Base-by-base conservation (phyloP, 2,888 invertebrate genomes). In the Nomada fucata region DNA sequence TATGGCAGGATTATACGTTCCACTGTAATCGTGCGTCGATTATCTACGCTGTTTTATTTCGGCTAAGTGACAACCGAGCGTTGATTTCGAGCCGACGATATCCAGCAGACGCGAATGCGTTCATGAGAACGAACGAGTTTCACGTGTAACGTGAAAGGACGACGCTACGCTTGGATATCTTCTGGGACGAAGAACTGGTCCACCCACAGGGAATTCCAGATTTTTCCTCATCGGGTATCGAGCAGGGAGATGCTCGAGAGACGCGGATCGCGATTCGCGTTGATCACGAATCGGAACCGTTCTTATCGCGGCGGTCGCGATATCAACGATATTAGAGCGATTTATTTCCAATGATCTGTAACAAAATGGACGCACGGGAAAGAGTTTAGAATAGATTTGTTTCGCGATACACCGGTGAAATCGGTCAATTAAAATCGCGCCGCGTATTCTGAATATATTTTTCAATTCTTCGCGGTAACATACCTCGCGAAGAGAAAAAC, bases 141-240 rank as follows among this genome's bases (percentile, higher is more conserved):
- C 63, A 71, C 69, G 67, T 55, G 50, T 61, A 52, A 76, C 81
- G 84, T 79, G 83, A 88, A 87, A 88, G 75, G 83, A 86, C 72
- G 53, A n/a, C 69, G 78, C 63, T 65, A 53, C 61, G 65, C 79
- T 86, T 71, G 84, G 84, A 89, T 90, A 89, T 90, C 89, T 87
- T 88, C 82, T 75, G 71, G 84, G 84, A 86, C 83, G 68, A 82
- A 86, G 84, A 83, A 91, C 91, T 86, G 91, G 91, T 91, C 90
- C 91, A 91, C 91, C 91, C 91, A 91, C 91, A 73, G 86, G 68
- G 79, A 89, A 90, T 91, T 89, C 88, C 89, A 87, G 82, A 86
- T 78, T 85, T 88, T 79, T 87, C 84, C 57, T 57, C 81, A 71
- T 26, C 61, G 67, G 53, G 61, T 61, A 73, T 65, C 73, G 53